Conservation (phyloP, 2,113 vertebrate species). For the Globicephala melas region DNA sequence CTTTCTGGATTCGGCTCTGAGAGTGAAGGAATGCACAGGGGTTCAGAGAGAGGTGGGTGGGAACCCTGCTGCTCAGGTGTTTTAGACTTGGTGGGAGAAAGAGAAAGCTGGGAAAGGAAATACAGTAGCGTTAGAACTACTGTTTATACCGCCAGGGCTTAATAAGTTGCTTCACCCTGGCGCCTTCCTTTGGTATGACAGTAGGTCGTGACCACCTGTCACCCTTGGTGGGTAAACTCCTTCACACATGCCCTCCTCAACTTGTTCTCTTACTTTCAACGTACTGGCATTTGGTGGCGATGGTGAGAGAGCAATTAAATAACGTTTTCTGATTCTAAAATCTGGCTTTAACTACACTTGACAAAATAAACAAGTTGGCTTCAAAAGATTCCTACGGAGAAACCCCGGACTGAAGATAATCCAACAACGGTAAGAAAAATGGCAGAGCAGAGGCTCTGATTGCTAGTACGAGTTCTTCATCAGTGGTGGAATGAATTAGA, state of each 20-base stretch:
- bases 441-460: background rate
- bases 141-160: background rate
- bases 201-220: background rate
- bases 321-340: conserved; percentile 36
- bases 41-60: conserved; percentile 12
- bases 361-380: conserved; percentile 11
- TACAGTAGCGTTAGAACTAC: background rate
- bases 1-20: conserved; percentile 18
- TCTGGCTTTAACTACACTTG: conserved; percentile 28
- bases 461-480: background rate
- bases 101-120: background rate
- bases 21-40: conserved; percentile 17
- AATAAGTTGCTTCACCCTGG: background rate
- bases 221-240: background rate
- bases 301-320: background rate
- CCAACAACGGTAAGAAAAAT: background rate
- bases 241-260: background rate
- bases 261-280: background rate
- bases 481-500: background rate
- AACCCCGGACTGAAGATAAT: conserved; percentile 9
- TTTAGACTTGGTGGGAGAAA: background rate
- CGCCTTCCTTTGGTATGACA: background rate
- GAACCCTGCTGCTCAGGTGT: conserved; percentile 22
- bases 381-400: conserved; percentile 27
- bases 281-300: background rate